Evolutionary conservation across 2,797 vertebrate genomes (phyloP), one percentile per base, ranked within the genome.

Genomic region (Cirrhinus mrigala): DNA sequence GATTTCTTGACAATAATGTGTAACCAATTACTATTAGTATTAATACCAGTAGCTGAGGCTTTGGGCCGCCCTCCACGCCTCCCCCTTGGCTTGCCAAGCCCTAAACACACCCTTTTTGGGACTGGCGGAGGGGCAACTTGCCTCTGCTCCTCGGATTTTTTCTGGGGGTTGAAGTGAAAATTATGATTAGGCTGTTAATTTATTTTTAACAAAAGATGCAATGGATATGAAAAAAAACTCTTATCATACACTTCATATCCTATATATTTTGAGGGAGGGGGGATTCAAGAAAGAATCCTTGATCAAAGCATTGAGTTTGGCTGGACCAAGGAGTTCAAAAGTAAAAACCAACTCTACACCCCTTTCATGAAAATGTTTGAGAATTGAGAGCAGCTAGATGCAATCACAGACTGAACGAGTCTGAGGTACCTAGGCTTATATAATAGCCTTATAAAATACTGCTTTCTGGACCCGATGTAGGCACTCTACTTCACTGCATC

Each of bases 201-300:
- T 64, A 29, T 66, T 66, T 66, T 66, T 33, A 66, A 66, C 64
- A 64, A 66, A 66, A 66, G 7, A 33, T 66, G 16, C 64, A 66
- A 66, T 66, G 15, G 64, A 66, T 66, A 66, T 18, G 16, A n/a
- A n/a, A 64, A 66, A 18, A 33, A 66, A 18, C 27, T 33, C 15
- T 66, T 33, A 66, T 29, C 27, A 66, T 66, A 66, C 29, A 66
- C 3, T 66, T 33, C 1, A 66, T 66, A 66, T 3, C 29, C 15
- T 16, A 33, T 18, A 33, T 33, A 66, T 64, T 64, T 64, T 15
- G 60, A 11, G n/a, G 27, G 27, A 7, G 27, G 60, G n/a, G 11
- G n/a, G 3, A 4, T 29, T 29, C 27, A 64, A 64, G 27, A 33
- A 64, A 64, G 62, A 64, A 64, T 29, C 62, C 62, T 64, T 64